These are phyloP conservation scores for Stichodactyla helianthus DNA, from an alignment of 64 coral and sea anemone genomes.

Conservation along the genomic window DNA sequence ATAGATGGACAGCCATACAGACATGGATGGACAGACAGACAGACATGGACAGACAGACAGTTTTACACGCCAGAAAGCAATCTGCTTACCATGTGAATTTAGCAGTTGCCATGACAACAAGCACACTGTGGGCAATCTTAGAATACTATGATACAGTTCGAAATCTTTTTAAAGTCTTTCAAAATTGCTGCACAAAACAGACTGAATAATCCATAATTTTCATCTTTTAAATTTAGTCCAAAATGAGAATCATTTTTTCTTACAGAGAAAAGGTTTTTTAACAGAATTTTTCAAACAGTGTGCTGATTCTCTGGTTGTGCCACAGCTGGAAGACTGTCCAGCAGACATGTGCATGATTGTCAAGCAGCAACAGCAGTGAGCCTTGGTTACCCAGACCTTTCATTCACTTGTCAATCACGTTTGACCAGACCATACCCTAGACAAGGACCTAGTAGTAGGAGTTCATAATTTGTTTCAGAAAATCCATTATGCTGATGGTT, in stretches of 20 bases:
- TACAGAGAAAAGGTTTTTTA: neutral
- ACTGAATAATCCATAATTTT: too few species aligned
- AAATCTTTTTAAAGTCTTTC: neutral
- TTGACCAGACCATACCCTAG: neutral
- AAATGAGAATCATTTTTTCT: neutral
- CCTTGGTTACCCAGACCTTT: neutral
- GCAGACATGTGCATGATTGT: slow-evolving; percentile 18
- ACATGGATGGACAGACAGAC: neutral
- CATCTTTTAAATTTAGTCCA: too few species aligned
- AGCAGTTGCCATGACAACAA: slow-evolving; percentile 5
- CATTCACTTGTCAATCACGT: neutral
- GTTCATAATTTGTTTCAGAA: too few species aligned
- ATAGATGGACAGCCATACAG: too few species aligned
- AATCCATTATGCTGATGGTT: neutral
- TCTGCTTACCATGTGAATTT: slow-evolving; percentile 1
- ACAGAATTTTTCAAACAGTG: neutral
- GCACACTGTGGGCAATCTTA: neutral
- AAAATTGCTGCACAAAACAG: neutral
- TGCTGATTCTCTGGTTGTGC: slow-evolving; percentile 12
- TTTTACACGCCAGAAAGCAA: neutral
- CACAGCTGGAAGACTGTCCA: slow-evolving; percentile 12
- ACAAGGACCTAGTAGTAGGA: neutral
- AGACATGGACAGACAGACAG: neutral
- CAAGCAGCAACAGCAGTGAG: slow-evolving; percentile 9
- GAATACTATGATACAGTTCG: neutral